Evolutionary conservation across 2,888 invertebrate species (phyloP).

Genomic region (Didymodactylos carnosus): DNA sequence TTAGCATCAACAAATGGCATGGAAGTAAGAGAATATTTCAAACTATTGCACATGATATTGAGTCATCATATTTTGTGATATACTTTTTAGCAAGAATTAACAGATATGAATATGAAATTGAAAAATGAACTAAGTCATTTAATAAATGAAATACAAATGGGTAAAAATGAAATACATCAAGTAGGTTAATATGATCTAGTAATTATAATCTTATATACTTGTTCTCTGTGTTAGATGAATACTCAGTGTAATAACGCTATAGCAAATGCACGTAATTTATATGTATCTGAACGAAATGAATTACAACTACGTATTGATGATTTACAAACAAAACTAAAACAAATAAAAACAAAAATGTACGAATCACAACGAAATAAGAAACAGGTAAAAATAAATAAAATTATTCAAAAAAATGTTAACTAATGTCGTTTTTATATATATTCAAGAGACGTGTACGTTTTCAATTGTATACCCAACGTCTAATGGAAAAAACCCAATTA

Average conservation of each 20-base stretch:
- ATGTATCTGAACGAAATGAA: neutral
- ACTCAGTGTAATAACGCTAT: neutral
- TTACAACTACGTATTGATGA: neutral
- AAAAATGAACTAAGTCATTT: constrained; percentile 8
- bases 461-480: neutral
- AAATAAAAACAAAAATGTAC: neutral
- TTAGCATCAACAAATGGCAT: constrained; percentile 2
- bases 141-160: neutral
- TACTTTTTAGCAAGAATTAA: constrained; percentile 7
- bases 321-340: neutral
- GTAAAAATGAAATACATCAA: neutral
- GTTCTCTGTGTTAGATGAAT: neutral
- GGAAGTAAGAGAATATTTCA: too few relatives aligned
- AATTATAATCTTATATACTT: too few relatives aligned
- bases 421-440: too few relatives aligned
- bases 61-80: neutral
- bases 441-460: neutral
- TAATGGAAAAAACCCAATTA: neutral
- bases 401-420: too few relatives aligned
- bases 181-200: too few relatives aligned
- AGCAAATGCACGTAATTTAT: neutral
- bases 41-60: neutral
- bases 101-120: constrained; percentile 8
- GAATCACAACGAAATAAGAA: neutral
- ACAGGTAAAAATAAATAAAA: too few relatives aligned